phyloP scores from a whole-genome alignment of 2,113 vertebrate species.

The Porphyrio hochstetteri region DNA sequence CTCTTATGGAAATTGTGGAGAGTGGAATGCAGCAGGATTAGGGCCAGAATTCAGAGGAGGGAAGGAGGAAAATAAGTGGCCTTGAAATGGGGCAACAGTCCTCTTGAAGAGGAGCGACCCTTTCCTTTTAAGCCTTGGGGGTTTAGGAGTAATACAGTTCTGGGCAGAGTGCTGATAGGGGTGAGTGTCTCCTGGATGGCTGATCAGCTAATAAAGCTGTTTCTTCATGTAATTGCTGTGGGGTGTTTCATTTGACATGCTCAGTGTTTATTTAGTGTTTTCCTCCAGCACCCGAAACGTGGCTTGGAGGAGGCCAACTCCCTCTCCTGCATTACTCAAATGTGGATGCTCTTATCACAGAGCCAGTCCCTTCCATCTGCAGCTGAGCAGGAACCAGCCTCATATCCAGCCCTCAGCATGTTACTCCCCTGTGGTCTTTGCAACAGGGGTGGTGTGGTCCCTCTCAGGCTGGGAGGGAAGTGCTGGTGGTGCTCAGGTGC shows the following conservation, averaged over 20 bases:
- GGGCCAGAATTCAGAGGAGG: neutral
- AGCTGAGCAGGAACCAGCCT: neutral
- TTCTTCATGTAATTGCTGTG: neutral
- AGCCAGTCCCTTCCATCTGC: neutral
- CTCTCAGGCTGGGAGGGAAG: neutral
- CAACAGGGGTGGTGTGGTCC: neutral
- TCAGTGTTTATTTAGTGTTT: neutral
- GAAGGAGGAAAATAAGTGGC: neutral
- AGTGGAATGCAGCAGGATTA: neutral
- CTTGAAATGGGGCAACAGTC: neutral
- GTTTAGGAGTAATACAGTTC: fast-evolving
- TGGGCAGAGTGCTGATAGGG: neutral
- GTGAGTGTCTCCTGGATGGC: neutral
- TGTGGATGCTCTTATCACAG: neutral
- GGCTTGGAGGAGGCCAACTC: neutral
- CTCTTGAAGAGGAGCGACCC: neutral
- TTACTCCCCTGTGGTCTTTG: fast-evolving
- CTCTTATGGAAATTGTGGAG: neutral
- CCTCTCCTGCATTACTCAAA: neutral
- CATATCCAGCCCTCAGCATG: fast-evolving
- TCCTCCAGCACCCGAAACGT: neutral
- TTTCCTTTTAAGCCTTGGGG: neutral
- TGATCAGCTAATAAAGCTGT: neutral
- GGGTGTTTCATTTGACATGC: neutral
- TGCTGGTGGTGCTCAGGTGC: neutral